Conservation (phyloP, 2,888 invertebrate genomes). For the Pseudococcus viburni region DNA sequence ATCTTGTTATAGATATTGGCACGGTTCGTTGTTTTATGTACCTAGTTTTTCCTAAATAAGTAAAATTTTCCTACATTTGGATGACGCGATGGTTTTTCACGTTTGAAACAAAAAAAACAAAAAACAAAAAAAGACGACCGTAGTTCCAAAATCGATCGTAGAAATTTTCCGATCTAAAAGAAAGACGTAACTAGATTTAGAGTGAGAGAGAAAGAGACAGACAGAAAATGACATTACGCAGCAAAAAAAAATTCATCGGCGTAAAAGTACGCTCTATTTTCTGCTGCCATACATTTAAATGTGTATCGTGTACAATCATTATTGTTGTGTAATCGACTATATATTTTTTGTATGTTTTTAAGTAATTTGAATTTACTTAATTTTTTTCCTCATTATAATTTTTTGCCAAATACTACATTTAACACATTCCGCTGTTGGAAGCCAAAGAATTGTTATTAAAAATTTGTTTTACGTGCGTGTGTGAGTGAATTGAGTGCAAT, state of each 20-base stretch:
- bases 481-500: background rate
- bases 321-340: conserved; percentile 54
- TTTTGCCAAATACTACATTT: conserved; percentile 35
- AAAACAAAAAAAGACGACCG: background rate
- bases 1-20: background rate
- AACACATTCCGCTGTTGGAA: conserved; percentile 46
- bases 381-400: conserved; percentile 19
- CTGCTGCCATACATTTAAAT: conserved; percentile 41
- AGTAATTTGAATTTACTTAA: background rate
- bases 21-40: background rate
- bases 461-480: conserved; percentile 3
- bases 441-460: conserved; percentile 52
- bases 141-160: background rate
- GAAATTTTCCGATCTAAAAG: background rate
- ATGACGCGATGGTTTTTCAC: background rate
- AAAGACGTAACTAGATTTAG: background rate
- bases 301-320: conserved; percentile 57
- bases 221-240: background rate
- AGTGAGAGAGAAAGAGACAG: background rate
- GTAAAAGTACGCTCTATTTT: background rate
- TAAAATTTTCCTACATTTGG: background rate
- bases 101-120: background rate
- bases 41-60: background rate
- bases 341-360: conserved; percentile 43
- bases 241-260: background rate